Base-by-base conservation (phyloP, 2,888 invertebrate species). In the Hypsopygia costalis region DNA sequence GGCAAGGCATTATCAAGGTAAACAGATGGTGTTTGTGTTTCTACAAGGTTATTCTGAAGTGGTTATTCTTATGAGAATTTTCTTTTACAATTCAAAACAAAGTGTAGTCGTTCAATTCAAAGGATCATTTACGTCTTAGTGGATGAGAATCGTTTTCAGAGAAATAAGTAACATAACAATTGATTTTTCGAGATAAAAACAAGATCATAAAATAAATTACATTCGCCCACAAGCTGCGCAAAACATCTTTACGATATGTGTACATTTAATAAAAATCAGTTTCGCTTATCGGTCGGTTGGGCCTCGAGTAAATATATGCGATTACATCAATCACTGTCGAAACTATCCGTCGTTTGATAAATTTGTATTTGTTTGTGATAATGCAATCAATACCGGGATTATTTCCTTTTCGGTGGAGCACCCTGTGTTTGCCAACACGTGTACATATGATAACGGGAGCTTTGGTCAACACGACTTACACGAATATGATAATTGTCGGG, bases 381-480 rank as follows among this genome's bases (percentile, higher is more conserved):
- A 63, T 56, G 58, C 58, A 53, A 60, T 79, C 68, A 78, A 78
- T 75, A 70, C 64, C 57, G 52, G 81, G 81, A 82, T 81, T 82
- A 81, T 78, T 65, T 71, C 69, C 65, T 62, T 71, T 77, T 59
- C 69, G 60, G 33, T 51, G 44, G 53, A 53, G 49, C 50, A 44
- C 52, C 47, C 53, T 40, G 46, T 79, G 58, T 80, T 80, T 78
- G 60, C 70, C 65, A 67, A 82, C 81, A 82, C 81, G 75, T 82
- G 81, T 82, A 57, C 46, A 44, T 37, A 10, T 20, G 62, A 56
- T 62, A 59, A 43, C 41, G 34, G 38, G 33, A 47, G 49, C 49
- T 44, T 52, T 34, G 29, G 54, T 57, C 53, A 59, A 65, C 45
- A 62, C 1, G 20, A 22, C 44, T 40, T 52, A 27, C 32, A 34